A percentile compares a stretch with the other conserved stretches of the same genome.
Conservation (phyloP, 2,797 vertebrate species). For the Silurus lanzhouensis region DNA sequence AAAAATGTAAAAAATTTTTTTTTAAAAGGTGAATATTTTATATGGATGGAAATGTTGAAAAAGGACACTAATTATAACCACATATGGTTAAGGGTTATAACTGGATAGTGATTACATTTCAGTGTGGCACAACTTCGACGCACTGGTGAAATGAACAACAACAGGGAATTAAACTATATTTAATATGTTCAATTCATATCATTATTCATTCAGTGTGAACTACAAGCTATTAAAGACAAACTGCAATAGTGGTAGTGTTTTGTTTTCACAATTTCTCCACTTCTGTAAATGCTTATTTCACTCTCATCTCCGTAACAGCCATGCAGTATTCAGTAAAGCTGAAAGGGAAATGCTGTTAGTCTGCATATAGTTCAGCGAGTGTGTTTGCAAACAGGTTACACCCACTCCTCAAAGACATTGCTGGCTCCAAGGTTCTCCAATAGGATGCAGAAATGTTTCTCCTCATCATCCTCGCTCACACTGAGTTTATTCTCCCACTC, state of each 20-base stretch:
- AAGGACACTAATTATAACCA: not conserved
- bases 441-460: constrained; percentile 83
- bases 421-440: constrained; percentile 86
- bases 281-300: not conserved
- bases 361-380: not conserved
- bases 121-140: not conserved
- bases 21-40: not conserved
- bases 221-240: not conserved
- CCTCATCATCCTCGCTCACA: constrained; percentile 78
- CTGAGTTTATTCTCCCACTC: constrained; percentile 65
- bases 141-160: not conserved
- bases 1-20: no score
- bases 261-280: not conserved
- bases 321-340: not conserved
- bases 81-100: not conserved
- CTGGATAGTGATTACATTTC: not conserved
- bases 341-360: not conserved
- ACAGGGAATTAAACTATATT: not conserved
- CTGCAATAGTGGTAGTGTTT: not conserved
- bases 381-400: constrained; percentile 16
- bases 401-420: constrained; percentile 87
- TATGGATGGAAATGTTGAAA: not conserved
- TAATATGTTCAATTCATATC: no score
- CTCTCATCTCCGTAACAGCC: not conserved
- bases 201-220: not conserved